These are phyloP conservation scores for Rotaria sp. DNA, from an alignment of 2,888 invertebrate species.

Conservation along the genomic window DNA sequence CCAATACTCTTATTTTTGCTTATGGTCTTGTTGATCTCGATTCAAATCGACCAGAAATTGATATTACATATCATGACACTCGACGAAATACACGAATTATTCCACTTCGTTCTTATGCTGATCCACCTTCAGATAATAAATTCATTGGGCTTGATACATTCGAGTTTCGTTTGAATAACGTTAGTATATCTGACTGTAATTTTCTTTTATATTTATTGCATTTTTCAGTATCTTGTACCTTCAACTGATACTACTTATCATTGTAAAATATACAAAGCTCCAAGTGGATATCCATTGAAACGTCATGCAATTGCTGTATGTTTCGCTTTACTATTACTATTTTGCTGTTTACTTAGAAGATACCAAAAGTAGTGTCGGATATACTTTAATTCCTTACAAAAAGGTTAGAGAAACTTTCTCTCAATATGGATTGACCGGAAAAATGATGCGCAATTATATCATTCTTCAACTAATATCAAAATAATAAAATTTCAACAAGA, in stretches of 20 bases:
- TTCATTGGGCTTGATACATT: constrained; percentile 1
- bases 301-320: constrained; percentile 11
- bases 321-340: neutral
- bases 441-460: too few relatives aligned
- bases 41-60: neutral
- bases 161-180: constrained; percentile 11
- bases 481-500: too few relatives aligned
- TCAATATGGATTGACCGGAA: too few relatives aligned
- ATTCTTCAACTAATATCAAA: too few relatives aligned
- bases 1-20: constrained; percentile 30
- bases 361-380: too few relatives aligned
- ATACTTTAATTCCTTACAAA: too few relatives aligned
- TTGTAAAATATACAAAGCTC: constrained; percentile 11
- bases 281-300: neutral
- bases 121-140: neutral
- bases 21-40: constrained; percentile 37
- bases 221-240: neutral
- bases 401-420: too few relatives aligned
- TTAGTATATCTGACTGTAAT: neutral
- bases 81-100: neutral
- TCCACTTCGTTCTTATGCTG: neutral
- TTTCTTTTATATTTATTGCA: neutral
- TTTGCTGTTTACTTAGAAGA: too few relatives aligned
- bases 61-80: neutral
- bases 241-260: constrained; percentile 14